These are phyloP conservation scores for Leptinotarsa juncta DNA, from an alignment of 2,888 invertebrate species.

Conservation along the genomic window DNA sequence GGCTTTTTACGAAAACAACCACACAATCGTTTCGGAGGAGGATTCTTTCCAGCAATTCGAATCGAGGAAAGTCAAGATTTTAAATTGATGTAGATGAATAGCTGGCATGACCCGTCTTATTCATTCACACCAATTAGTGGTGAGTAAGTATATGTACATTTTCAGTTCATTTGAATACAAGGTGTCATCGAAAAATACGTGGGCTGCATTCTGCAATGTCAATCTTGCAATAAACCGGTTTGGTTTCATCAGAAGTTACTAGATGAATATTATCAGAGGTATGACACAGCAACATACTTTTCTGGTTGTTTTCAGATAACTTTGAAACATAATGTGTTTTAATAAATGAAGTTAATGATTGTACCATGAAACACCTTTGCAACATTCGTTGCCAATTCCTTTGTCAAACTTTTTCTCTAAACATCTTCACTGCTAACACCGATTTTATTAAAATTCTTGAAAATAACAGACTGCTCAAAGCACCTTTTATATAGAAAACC, in stretches of 20 bases:
- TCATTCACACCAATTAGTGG: conserved; percentile 46
- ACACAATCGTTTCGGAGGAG: conserved; percentile 35
- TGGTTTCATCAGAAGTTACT: neutral
- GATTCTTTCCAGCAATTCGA: conserved; percentile 33
- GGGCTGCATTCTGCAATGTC: neutral
- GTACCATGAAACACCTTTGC: no score
- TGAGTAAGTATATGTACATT: conserved; percentile 39
- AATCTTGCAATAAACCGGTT: neutral
- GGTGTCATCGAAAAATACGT: conserved; percentile 7
- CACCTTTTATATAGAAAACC: no score
- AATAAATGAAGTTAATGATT: no score
- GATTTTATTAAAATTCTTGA: no score
- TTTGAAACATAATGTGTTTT: no score
- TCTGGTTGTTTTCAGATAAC: no score
- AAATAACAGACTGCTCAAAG: no score
- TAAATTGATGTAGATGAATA: conserved; percentile 39
- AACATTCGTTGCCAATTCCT: no score
- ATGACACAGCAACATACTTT: no score
- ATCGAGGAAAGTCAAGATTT: conserved; percentile 36
- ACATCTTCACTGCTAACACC: no score
- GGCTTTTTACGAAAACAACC: conserved; percentile 38
- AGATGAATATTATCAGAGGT: neutral
- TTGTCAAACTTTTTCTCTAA: no score
- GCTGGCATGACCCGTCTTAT: conserved; percentile 32
- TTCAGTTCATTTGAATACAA: conserved; percentile 43